Percentiles rank a stretch among this genome's conserved stretches.
These are phyloP conservation scores for Chelon auratus DNA, from an alignment of 2,797 vertebrate species.

Conservation along the genomic window DNA sequence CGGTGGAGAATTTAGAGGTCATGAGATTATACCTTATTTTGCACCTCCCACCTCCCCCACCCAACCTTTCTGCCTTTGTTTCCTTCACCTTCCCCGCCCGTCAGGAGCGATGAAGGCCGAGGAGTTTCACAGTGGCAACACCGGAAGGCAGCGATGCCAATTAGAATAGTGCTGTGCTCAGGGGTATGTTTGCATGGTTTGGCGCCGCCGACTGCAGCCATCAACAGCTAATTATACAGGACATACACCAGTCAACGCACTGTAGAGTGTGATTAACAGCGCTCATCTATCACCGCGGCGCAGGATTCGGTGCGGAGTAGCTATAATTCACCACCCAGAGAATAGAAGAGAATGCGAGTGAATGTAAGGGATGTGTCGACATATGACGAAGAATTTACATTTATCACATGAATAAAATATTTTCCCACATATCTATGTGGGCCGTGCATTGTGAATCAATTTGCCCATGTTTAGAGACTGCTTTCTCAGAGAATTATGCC, in stretches of 20 bases:
- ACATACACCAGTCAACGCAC: slow-evolving; percentile 25
- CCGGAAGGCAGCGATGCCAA: slow-evolving; percentile 12
- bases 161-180: slow-evolving; percentile 31
- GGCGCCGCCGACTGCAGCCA: slow-evolving; percentile 28
- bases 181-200: slow-evolving; percentile 34
- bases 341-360: not conserved
- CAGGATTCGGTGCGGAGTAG: slow-evolving; percentile 11
- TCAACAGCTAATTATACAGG: slow-evolving; percentile 52
- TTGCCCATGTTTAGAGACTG: too few relatives aligned
- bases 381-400: not conserved
- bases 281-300: not conserved
- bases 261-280: slow-evolving; percentile 32
- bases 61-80: slow-evolving; percentile 8
- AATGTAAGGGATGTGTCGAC: not conserved
- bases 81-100: slow-evolving; percentile 5
- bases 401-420: too few relatives aligned
- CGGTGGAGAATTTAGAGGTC: slow-evolving; percentile 35
- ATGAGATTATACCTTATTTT: slow-evolving; percentile 32
- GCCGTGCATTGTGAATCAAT: not conserved
- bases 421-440: not conserved
- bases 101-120: not conserved
- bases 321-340: not conserved
- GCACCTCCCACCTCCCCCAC: not conserved
- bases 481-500: too few relatives aligned
- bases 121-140: slow-evolving; percentile 12